Conservation (phyloP, 2,113 vertebrate genomes). For the Ornithorhynchus anatinus region DNA sequence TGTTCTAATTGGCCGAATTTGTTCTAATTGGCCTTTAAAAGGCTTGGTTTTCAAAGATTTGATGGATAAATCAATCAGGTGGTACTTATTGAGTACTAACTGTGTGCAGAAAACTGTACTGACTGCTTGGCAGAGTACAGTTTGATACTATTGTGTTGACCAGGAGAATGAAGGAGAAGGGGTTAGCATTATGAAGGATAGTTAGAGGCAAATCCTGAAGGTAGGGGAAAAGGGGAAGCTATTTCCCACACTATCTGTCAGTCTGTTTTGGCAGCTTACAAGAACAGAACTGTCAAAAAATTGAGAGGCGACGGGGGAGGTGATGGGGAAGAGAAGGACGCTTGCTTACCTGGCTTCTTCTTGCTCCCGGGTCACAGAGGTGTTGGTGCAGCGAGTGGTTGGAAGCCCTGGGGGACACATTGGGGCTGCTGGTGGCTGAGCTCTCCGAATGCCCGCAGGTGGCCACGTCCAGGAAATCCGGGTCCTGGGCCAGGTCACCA, state of each 20-base stretch:
- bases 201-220: neutral
- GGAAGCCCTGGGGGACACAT: constrained; percentile 87
- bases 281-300: accelerated
- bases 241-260: accelerated
- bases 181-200: neutral
- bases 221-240: neutral
- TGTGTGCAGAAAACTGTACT: too few relatives aligned
- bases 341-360: constrained; percentile 81
- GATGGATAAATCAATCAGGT: too few relatives aligned
- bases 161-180: neutral
- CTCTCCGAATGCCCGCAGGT: constrained; percentile 75
- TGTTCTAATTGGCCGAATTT: too few relatives aligned
- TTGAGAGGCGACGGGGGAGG: neutral
- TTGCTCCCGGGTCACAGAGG: constrained; percentile 83
- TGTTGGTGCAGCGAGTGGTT: constrained; percentile 80
- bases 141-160: neutral
- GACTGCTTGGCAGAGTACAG: neutral
- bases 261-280: too few relatives aligned
- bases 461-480: constrained; percentile 78
- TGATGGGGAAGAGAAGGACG: accelerated
- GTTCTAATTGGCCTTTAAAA: too few relatives aligned
- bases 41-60: too few relatives aligned
- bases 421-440: constrained; percentile 90
- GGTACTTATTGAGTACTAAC: too few relatives aligned
- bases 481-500: constrained; percentile 67